phyloP scores from a whole-genome alignment of 2,888 invertebrate genomes.

The Polydrusus tereticollis region DNA sequence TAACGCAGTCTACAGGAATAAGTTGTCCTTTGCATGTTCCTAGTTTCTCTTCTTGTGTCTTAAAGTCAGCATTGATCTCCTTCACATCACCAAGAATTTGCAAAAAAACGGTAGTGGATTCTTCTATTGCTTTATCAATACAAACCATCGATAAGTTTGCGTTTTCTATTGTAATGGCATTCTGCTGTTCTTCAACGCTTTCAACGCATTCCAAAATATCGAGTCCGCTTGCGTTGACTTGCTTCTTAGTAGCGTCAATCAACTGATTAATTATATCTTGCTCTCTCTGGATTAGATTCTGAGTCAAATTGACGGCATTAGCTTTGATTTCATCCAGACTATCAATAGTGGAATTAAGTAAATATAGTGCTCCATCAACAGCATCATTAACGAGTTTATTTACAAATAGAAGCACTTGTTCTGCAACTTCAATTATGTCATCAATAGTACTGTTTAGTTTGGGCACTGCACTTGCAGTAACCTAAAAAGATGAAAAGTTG shows the following conservation, averaged over 20 bases:
- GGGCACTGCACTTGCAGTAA: not conserved
- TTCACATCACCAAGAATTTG: conserved; percentile 9
- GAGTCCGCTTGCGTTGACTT: not conserved
- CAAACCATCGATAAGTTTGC: conserved; percentile 11
- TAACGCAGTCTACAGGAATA: conserved; percentile 12
- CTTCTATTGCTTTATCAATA: conserved; percentile 9
- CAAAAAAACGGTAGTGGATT: not conserved
- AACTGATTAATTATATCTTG: not conserved
- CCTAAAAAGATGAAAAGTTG: not conserved
- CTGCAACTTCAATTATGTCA: not conserved
- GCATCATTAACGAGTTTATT: conserved; percentile 3
- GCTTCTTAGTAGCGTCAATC: conserved; percentile 15
- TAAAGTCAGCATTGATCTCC: not conserved
- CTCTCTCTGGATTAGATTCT: conserved; percentile 10
- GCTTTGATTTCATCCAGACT: not conserved
- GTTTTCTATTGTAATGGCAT: not conserved
- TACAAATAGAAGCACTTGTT: not conserved
- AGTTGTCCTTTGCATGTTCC: conserved; percentile 8
- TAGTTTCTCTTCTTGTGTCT: not conserved
- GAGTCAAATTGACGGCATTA: not conserved
- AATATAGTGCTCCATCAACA: not conserved
- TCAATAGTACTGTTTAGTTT: not conserved
- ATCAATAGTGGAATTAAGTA: not conserved
- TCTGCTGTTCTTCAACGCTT: not conserved
- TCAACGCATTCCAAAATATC: conserved; percentile 12